Percentiles rank a stretch among this genome's conserved stretches.
These are phyloP conservation scores for Platysteira castanea DNA, from an alignment of 2,113 vertebrate species.

Conservation along the genomic window DNA sequence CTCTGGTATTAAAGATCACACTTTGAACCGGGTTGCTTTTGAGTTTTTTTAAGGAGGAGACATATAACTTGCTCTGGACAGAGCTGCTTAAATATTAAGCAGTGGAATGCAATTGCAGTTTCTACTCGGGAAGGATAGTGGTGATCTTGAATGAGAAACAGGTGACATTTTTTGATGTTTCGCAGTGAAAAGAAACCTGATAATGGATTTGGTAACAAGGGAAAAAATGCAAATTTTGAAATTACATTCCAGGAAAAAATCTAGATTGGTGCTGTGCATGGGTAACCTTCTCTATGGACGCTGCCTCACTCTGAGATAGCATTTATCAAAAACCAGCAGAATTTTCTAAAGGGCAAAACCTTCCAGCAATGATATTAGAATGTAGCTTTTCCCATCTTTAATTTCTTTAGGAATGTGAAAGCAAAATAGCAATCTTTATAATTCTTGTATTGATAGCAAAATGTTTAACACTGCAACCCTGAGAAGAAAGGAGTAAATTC, in stretches of 20 bases:
- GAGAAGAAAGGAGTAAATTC: constrained; percentile 7
- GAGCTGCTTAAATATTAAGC: neutral
- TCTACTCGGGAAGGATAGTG: neutral
- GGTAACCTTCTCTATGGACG: neutral
- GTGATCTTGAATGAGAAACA: neutral
- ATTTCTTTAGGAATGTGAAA: neutral
- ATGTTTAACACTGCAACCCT: neutral
- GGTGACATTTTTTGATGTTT: neutral
- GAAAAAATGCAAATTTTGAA: neutral
- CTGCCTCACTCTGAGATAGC: neutral
- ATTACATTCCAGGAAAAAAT: neutral
- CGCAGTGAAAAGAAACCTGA: neutral
- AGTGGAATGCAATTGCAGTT: neutral
- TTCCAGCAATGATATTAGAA: neutral
- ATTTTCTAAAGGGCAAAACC: neutral
- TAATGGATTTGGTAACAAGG: neutral
- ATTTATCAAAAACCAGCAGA: neutral
- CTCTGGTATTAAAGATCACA: neutral
- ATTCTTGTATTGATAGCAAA: neutral
- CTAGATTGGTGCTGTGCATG: neutral
- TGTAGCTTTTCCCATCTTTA: neutral
- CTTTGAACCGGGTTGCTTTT: neutral
- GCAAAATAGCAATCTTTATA: neutral
- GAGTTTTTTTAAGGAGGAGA: neutral
- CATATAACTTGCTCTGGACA: neutral